Evolutionary conservation across 2,888 invertebrate species (phyloP), one percentile per base, ranked within the genome.

Genomic region (Lithophane leautieri): DNA sequence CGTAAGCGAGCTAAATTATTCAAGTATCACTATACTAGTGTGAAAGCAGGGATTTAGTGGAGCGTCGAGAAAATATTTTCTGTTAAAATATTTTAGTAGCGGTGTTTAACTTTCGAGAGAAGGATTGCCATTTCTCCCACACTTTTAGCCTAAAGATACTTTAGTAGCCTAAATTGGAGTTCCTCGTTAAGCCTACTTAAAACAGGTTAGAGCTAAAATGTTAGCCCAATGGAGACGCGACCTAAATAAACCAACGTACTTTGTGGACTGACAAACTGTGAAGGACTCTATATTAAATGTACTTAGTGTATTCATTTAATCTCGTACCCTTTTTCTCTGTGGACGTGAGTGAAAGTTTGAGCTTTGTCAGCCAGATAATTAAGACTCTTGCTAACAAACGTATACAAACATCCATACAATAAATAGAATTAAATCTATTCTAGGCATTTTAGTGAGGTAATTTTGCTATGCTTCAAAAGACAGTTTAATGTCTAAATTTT

Each of bases 161-260:
- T 70, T 40, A 76, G 62, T 56, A 81, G 69, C 69, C 60, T 25
- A 73, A 82, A 84, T 82, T 82, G 71, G 34, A 78, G 62, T 52
- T 75, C 58, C 61, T 76, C 28, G 71, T 62, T 78, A 81, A 86
- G 78, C 78, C 78, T 78, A 75, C 78, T 86, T 80, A 76, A 65
- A 81, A 50, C 72, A 73, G 83, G 78, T 77, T 76, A 75, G 76
- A 60, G 62, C 71, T 77, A 75, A 79, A 74, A 82, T 84, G 86
- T 78, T 76, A 82, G 77, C 61, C 70, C 69, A 56, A 50, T 61
- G 54, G 61, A 76, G 85, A 77, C 68, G 50, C 58, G 81, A 65
- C 83, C 86, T 84, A 75, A 78, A 84, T 85, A 86, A 83, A 79
- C 82, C 60, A 52, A 69, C 65, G 9, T 61, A 84, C 66, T 78